phyloP scores from a whole-genome alignment of 2,797 vertebrate genomes.

The Bovichtus variegatus region DNA sequence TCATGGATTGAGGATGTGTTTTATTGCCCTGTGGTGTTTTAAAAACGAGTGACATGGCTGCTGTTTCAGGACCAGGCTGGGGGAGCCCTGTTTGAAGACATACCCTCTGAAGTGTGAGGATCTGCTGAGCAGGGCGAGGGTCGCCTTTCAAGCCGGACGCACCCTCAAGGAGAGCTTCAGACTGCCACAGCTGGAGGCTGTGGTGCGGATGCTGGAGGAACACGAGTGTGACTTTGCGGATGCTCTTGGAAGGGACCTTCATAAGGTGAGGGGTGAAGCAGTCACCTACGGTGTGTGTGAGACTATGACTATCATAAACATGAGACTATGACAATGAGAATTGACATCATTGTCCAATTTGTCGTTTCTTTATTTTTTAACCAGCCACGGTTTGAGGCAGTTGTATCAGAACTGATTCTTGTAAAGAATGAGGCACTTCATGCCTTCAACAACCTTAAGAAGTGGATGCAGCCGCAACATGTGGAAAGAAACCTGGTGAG shows the following conservation, averaged over 20 bases:
- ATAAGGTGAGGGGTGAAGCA: slow-evolving; percentile 74
- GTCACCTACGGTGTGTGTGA: not conserved
- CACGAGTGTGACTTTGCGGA: slow-evolving; percentile 86
- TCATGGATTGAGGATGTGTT: not conserved
- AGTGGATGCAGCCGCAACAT: slow-evolving; percentile 85
- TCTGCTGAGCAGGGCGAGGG: slow-evolving; percentile 77
- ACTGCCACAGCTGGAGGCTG: slow-evolving; percentile 79
- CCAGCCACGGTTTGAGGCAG: slow-evolving; percentile 85
- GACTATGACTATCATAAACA: not conserved
- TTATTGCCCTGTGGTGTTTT: not conserved
- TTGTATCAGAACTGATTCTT: slow-evolving; percentile 82
- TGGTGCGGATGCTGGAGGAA: slow-evolving; percentile 81
- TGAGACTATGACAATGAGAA: not conserved
- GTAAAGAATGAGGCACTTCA: slow-evolving; percentile 85
- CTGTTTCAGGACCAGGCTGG: slow-evolving; percentile 77
- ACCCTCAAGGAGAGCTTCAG: slow-evolving; percentile 77
- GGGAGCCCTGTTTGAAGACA: slow-evolving; percentile 73
- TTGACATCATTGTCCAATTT: not conserved
- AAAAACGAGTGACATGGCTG: not conserved
- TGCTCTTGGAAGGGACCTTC: slow-evolving; percentile 82
- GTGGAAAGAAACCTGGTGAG: slow-evolving; percentile 85
- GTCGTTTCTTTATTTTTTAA: not conserved
- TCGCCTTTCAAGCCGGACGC: slow-evolving; percentile 77
- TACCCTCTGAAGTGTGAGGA: slow-evolving; percentile 70
- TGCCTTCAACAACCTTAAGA: slow-evolving; percentile 83